Evolutionary conservation across 2,888 invertebrate species (phyloP).

Genomic region (Ornithoptera alexandrae): DNA sequence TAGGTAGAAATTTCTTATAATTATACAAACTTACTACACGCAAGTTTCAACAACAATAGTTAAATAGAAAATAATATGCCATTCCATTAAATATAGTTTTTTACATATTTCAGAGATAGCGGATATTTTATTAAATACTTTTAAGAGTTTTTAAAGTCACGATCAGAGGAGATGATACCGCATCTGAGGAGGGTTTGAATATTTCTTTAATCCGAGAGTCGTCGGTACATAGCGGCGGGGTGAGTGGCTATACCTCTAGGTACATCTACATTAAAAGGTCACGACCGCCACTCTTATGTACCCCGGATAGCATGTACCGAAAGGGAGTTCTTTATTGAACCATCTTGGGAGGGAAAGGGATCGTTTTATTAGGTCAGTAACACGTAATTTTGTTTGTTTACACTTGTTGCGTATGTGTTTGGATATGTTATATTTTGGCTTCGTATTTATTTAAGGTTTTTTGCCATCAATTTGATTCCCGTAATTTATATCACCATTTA

Average conservation of each 20-base stretch:
- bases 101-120: no score
- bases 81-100: no score
- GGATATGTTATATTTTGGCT: constrained; percentile 36
- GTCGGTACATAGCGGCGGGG: constrained; percentile 54
- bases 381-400: constrained; percentile 70
- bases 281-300: constrained; percentile 72
- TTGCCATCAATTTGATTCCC: no score
- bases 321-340: constrained; percentile 78
- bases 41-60: no score
- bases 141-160: constrained; percentile 4
- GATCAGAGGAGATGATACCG: constrained; percentile 32
- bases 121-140: no score
- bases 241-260: constrained; percentile 54
- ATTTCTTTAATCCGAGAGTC: constrained; percentile 54
- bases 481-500: no score
- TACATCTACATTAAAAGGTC: constrained; percentile 69
- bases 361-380: constrained; percentile 78
- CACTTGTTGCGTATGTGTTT: constrained; percentile 46
- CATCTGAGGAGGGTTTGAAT: constrained; percentile 45
- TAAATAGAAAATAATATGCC: no score
- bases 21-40: no score
- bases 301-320: constrained; percentile 65
- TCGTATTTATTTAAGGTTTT: background rate
- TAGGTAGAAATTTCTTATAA: no score
- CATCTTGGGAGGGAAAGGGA: constrained; percentile 73